Evolutionary conservation across 2,797 vertebrate species (phyloP), one percentile per base, ranked within the genome.

Genomic region (Cetoscarus ocellatus): DNA sequence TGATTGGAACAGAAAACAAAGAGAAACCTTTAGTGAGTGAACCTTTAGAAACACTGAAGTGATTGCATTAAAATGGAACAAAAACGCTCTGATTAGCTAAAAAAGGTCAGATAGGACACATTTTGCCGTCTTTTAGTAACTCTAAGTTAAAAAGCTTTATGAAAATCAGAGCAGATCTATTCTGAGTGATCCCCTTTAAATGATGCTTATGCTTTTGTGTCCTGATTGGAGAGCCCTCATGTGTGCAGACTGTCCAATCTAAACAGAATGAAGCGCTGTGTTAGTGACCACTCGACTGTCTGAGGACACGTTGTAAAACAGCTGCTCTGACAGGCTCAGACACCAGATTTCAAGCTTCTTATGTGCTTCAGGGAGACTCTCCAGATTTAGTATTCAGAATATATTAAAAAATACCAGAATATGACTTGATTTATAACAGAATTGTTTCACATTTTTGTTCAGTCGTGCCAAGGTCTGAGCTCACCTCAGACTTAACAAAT

Each of bases 201-300:
- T 63, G 64, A 75, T 52, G 73, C 68, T 53, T 54, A 78, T 75
- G 72, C 43, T 5, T 70, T 63, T 71, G 38, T 49, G 2, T 53
- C 59, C 75, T 91, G 92, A 93, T 93, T 93, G 82, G 68, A 89
- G 86, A 72, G 75, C 36, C 48, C 76, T 77, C 73, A 43, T 82
- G 53, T 51, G 38, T 47, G 58, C 61, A 52, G 58, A 65, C 42
- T 47, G 52, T 3, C 67, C 54, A 40, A 7, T 79, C 44, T 18
- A 51, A 51, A 71, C 14, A 64, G 19, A 36, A 13, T 3, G 18
- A 27, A 84, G 79, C 34, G 12, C 10, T 34, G 50, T 34, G 17
- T 61, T n/a, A 45, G 35, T 57, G 62, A 68, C 70, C 59, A 69
- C 83, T 88, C 56, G 59, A 73, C 67, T 61, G 67, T 74, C 9